Evolutionary conservation across 2,113 vertebrate genomes (phyloP).

Genomic region (Myodes glareolus): DNA sequence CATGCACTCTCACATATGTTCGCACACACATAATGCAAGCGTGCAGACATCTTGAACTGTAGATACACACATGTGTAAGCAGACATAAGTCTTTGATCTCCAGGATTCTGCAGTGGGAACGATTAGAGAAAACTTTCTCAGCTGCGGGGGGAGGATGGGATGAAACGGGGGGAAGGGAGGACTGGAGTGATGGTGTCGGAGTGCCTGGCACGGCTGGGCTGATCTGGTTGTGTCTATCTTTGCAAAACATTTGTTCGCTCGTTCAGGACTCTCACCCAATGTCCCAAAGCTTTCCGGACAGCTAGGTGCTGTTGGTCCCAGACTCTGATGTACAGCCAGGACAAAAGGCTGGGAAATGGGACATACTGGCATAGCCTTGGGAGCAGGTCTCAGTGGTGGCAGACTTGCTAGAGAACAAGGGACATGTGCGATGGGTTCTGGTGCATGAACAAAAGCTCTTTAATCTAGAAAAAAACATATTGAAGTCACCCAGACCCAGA

Average conservation of each 20-base stretch:
- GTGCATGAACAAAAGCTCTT: background rate
- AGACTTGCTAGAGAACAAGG: background rate
- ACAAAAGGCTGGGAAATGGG: background rate
- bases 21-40: background rate
- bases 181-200: too few relatives aligned
- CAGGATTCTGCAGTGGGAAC: background rate
- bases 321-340: background rate
- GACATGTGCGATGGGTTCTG: background rate
- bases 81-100: background rate
- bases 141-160: background rate
- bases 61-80: background rate
- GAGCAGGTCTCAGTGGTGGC: background rate
- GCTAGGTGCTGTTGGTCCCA: background rate
- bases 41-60: background rate
- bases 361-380: background rate
- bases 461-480: background rate
- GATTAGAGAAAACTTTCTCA: background rate
- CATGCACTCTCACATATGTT: background rate
- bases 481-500: background rate
- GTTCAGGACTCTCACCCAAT: background rate
- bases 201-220: background rate
- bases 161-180: background rate
- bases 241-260: background rate
- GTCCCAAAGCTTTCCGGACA: background rate
- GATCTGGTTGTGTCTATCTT: background rate